Evolutionary conservation across 2,113 vertebrate species (phyloP).

Genomic region (Anolis carolinensis): DNA sequence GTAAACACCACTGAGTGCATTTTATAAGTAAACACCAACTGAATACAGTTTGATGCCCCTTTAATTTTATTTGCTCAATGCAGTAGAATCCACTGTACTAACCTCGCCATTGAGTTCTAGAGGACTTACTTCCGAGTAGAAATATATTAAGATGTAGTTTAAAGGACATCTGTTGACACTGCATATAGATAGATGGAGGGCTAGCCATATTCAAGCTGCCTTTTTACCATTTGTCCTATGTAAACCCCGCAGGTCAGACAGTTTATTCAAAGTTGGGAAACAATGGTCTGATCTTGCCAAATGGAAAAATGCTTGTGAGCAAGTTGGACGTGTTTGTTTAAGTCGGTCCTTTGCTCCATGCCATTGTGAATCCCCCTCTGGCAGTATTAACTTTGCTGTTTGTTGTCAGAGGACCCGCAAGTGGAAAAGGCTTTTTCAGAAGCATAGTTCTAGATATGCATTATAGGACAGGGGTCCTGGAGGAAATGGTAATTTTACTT

Average conservation of each 20-base stretch:
- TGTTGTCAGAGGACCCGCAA: neutral
- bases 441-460: neutral
- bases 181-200: neutral
- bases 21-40: no score
- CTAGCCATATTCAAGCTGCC: neutral
- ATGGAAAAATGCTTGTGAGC: neutral
- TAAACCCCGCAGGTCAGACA: neutral
- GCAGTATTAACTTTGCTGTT: neutral
- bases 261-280: neutral
- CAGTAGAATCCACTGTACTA: no score
- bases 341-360: neutral
- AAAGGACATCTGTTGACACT: neutral
- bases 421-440: neutral
- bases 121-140: neutral
- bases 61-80: no score
- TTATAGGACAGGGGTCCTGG: neutral
- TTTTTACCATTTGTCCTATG: no score
- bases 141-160: neutral
- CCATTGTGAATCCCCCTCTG: neutral
- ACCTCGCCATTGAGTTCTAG: neutral
- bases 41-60: no score
- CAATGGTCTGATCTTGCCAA: conserved; percentile 1
- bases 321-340: conserved; percentile 8
- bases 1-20: no score
- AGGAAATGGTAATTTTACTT: neutral